Conservation (phyloP, 2,797 vertebrate genomes). For the Geotrypetes seraphini region DNA sequence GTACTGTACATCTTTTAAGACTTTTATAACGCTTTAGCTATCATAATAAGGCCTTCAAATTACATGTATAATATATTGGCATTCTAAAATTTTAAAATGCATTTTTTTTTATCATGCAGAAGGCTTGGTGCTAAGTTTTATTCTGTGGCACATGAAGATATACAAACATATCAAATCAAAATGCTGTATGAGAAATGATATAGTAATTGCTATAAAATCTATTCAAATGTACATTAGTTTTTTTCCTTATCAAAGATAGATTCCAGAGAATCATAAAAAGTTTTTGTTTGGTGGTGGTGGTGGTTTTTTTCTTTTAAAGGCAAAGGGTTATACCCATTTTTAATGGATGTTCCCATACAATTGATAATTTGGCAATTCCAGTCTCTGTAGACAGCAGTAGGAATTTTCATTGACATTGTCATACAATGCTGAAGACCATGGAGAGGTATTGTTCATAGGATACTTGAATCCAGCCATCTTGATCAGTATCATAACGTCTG, state of each 20-base stretch:
- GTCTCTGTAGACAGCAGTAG: slow-evolving; percentile 12
- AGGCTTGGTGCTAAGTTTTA: slow-evolving; percentile 17
- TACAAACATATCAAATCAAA: slow-evolving; percentile 9
- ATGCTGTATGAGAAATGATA: slow-evolving; percentile 9
- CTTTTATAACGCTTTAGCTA: slow-evolving; percentile 21
- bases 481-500: slow-evolving; percentile 88
- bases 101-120: slow-evolving; percentile 33
- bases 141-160: slow-evolving; percentile 12
- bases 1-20: slow-evolving; percentile 13
- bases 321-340: slow-evolving; percentile 14
- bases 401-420: not conserved
- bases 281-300: no score
- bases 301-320: no score
- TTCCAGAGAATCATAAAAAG: slow-evolving; percentile 6
- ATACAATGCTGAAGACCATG: slow-evolving; percentile 96
- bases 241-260: slow-evolving; percentile 16
- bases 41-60: slow-evolving; percentile 21
- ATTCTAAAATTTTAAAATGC: slow-evolving; percentile 21
- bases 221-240: slow-evolving; percentile 8
- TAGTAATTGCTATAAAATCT: not conserved
- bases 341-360: slow-evolving; percentile 6
- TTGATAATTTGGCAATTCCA: slow-evolving; percentile 40
- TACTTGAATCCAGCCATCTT: slow-evolving; percentile 97
- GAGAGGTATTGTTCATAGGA: slow-evolving; percentile 97
- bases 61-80: no score